Conservation (phyloP, 2,113 vertebrate species). For the Dissostichus mawsoni region DNA sequence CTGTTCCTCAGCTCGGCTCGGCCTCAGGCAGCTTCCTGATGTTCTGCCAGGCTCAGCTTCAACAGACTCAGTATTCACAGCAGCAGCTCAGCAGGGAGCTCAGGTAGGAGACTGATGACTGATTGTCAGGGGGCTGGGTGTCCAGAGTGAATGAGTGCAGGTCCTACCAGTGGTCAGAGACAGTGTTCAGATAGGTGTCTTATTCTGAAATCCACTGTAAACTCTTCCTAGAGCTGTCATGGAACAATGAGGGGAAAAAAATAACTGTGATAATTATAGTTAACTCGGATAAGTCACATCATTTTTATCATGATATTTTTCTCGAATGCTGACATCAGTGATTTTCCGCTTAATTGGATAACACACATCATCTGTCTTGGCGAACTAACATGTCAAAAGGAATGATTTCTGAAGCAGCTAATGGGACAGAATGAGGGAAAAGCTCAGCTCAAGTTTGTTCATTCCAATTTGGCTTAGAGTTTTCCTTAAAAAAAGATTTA, state of each 20-base stretch:
- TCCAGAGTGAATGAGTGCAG: background rate
- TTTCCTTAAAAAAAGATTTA: background rate
- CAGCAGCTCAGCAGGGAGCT: slow-evolving; percentile 74
- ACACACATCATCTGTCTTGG: background rate
- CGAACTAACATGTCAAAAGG: background rate
- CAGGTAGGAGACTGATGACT: slow-evolving; percentile 74
- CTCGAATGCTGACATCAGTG: background rate
- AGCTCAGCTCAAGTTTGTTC: background rate
- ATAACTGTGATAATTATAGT: background rate
- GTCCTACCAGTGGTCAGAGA: background rate
- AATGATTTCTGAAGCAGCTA: background rate
- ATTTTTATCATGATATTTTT: too few relatives aligned
- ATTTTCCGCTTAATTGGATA: background rate
- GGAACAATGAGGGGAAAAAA: background rate
- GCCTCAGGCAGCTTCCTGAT: slow-evolving; percentile 79
- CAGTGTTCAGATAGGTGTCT: background rate
- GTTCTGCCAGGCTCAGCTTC: slow-evolving; percentile 88
- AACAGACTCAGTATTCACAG: slow-evolving; percentile 79
- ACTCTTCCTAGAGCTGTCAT: background rate
- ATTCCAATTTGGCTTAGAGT: background rate
- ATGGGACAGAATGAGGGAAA: background rate
- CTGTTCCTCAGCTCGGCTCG: slow-evolving; percentile 50
- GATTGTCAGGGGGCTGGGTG: background rate
- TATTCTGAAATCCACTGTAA: too few relatives aligned
- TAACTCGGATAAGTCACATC: background rate